A percentile compares a stretch with the other conserved stretches of the same genome.
Evolutionary conservation across 2,113 vertebrate species (phyloP).

Genomic region (Manacus vitellinus): DNA sequence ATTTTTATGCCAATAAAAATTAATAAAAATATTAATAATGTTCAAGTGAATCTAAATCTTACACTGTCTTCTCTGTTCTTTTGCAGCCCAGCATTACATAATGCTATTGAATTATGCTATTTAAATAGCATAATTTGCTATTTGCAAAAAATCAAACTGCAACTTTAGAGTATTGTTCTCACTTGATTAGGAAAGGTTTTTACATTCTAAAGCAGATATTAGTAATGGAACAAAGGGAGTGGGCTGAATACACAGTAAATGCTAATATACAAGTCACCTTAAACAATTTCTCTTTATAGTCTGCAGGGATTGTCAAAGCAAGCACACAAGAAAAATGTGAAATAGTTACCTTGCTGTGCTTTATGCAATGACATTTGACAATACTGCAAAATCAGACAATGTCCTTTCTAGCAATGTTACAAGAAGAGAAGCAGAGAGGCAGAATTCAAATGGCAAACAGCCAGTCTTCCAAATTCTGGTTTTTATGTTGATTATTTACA

Average conservation of each 20-base stretch:
- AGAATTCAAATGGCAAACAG: not conserved
- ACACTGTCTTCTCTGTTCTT: not conserved
- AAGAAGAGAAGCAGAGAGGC: not conserved
- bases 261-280: not conserved
- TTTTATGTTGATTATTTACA: not conserved
- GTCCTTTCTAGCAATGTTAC: not conserved
- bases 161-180: not conserved
- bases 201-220: conserved; percentile 4
- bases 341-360: not conserved
- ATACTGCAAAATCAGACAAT: not conserved
- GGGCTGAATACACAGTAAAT: not conserved
- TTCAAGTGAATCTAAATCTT: not conserved
- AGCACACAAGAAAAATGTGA: not conserved
- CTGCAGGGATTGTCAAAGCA: not conserved
- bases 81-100: not conserved
- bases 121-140: not conserved
- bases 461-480: not conserved
- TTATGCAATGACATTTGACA: not conserved
- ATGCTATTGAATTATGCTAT: not conserved
- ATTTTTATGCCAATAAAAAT: not conserved
- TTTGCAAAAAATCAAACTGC: not conserved
- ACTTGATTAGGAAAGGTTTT: not conserved
- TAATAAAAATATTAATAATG: not conserved
- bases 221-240: not conserved
- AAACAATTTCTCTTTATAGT: not conserved